A percentile compares a stretch with the other conserved stretches of the same genome.
Conservation (phyloP, 2,888 invertebrate genomes). For the Cataglyphis livida region DNA sequence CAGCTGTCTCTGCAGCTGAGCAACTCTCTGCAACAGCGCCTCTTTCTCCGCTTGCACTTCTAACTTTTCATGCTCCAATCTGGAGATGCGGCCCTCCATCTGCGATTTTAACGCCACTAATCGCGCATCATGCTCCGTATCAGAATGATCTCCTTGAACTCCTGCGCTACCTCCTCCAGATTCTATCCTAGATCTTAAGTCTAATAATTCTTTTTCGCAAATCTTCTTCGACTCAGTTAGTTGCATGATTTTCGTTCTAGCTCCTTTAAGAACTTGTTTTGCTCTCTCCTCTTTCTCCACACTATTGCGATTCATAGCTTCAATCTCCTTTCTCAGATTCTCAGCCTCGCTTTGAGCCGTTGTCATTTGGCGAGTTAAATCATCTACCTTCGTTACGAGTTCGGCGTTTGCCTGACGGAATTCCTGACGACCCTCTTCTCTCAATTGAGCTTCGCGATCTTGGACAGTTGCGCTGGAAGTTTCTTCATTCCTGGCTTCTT, state of each 20-base stretch:
- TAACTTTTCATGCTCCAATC: slow-evolving; percentile 91
- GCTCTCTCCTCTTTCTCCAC: slow-evolving; percentile 89
- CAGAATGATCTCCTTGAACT: slow-evolving; percentile 65
- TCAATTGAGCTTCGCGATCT: slow-evolving; percentile 85
- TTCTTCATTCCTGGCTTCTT: slow-evolving; percentile 86
- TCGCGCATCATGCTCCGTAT: slow-evolving; percentile 84
- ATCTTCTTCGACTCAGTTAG: slow-evolving; percentile 90
- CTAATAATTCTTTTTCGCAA: slow-evolving; percentile 82
- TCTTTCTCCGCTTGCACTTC: slow-evolving; percentile 90
- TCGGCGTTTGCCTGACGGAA: slow-evolving; percentile 82
- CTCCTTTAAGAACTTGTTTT: slow-evolving; percentile 90
- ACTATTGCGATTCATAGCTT: slow-evolving; percentile 87
- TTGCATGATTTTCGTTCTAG: slow-evolving; percentile 91
- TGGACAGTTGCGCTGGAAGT: slow-evolving; percentile 81
- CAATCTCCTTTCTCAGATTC: slow-evolving; percentile 89
- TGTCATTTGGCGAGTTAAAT: slow-evolving; percentile 85
- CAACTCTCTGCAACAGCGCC: slow-evolving; percentile 90
- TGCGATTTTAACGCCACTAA: slow-evolving; percentile 89
- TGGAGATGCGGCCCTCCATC: slow-evolving; percentile 89
- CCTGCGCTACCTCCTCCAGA: slow-evolving; percentile 42
- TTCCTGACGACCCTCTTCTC: slow-evolving; percentile 86
- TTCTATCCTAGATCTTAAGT: slow-evolving; percentile 81
- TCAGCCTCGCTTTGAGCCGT: slow-evolving; percentile 88
- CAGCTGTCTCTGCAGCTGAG: slow-evolving; percentile 90
- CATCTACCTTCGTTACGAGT: slow-evolving; percentile 80